Base-by-base conservation (phyloP, 2,797 vertebrate species). In the Lacerta viridis region DNA sequence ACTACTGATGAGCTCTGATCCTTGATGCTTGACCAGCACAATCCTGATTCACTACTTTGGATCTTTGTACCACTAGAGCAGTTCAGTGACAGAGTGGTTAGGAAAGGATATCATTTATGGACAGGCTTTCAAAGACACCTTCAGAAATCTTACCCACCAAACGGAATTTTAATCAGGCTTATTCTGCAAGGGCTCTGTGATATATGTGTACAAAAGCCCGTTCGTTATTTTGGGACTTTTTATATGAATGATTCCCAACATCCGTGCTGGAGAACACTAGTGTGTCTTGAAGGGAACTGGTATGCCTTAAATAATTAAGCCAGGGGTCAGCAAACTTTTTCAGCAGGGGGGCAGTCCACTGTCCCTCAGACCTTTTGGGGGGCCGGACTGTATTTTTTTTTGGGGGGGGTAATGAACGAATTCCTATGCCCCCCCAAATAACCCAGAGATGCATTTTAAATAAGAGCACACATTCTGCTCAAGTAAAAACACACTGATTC, bases 11-110 rank as follows among this genome's bases (percentile, higher is more conserved):
- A 81, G 79, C 33, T 75, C 50, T 82, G 69, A 66, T 82, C n/a
- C 85, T 69, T 86, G 76, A 76, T 69, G 85, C 64, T 79, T 86
- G 85, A 69, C 85, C 85, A 36, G 61, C 76, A 79, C 85, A 79
- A 86, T 69, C 79, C 86, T 43, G 71, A 74, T 64, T 87, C 69
- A 46, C 71, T 87, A 46, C 55, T 75, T 25, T 81, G 86, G 86
- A 64, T 87, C 79, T 15, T n/a, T n/a, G 39, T 87, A 82, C 79
- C 69, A 64, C 17, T 43, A 39, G 69, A 87, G 64, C 76, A 79
- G 29, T 79, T 69, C 85, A 79, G 41, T 55, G 64, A 79, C 85
- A 86, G 61, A 68, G 69, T 50, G 72, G 55, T 74, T 81, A 64
- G 82, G 78, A 81, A 87, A 64, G 25, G 85, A 69, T 69, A 81